Evolutionary conservation across 2,888 invertebrate species (phyloP), one percentile per base, ranked within the genome.

Genomic region (Tromatobia lineatoria): DNA sequence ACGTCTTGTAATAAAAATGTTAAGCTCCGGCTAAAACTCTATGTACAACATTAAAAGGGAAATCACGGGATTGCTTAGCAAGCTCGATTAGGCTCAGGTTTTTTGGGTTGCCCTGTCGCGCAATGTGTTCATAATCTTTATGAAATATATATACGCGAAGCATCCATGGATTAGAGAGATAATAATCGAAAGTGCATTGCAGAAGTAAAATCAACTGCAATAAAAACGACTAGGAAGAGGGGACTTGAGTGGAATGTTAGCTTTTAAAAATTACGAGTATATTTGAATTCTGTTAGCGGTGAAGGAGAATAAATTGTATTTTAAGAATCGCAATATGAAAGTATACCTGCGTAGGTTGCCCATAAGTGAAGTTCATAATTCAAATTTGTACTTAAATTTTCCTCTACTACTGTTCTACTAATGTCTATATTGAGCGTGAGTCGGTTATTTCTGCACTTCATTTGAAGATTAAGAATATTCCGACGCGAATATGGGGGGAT

Each of bases 1-100:
- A 87, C 87, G 86, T 84, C 86, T 85, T 85, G 83, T 87, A 87
- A 88, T 88, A 87, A 88, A 86, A 86, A 84, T 77, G 76, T 79
- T 82, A 76, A 38, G 4, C 74, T 29, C 70, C 57, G 71, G 34
- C 45, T 29, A 45, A 20, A 69, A 74, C 64, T 34, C 47, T 25
- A 23, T 11, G 52, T 57, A 76, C 70, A 69, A 25, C 29, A 66
- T 64, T 67, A 52, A 67, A 47, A 69, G 52, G 52, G 73, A n/a
- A 45, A 54, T 52, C 25, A 59, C 69, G 25, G 50, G 50, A 59
- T 50, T 54, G 20, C 38, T 42, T 50, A 64, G 73, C 67, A 74
- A 84, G 82, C 79, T 82, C 79, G 81, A 86, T 86, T 86, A 84
- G 76, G 71, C 71, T 47, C 67, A 59, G 77, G 70, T 76, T 82